Evolutionary conservation across 1,140 invertebrate species (phyloP), one percentile per base, ranked within the genome.

Genomic region (Chironomus tepperi): DNA sequence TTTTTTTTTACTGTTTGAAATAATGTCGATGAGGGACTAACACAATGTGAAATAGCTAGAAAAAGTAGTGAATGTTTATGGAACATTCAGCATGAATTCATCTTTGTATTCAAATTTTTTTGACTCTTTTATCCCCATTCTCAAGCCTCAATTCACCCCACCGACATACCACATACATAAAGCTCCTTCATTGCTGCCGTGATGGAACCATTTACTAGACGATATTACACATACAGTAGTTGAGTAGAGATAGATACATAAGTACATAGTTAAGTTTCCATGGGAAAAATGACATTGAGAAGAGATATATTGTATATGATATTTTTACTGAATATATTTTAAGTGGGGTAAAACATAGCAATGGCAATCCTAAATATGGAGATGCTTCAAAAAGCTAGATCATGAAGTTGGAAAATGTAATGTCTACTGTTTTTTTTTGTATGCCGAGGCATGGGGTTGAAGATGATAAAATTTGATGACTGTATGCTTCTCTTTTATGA

Each of bases 31-130:
- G 47, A n/a, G 47, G 47, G 47, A 57, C 47, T 57, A 57, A 15
- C 43, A 47, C 43, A 47, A n/a, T 57, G 47, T n/a, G 24, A 34
- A 34, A 34, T 34, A 34, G 24, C 24, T 34, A 34, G 24, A 34
- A 34, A 34, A 34, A 34, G 24, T 34, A 10, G 43, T 47, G 43
- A 10, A 15, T 57, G 47, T 57, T 57, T 57, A 57, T 57, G 47
- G 47, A 57, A 57, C 12, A 57, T 12, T 34, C 24, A 34, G 24
- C 24, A 34, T 34, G n/a, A n/a, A 57, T 57, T 57, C 47, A 57
- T 57, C 47, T 57, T 57, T 57, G 47, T 57, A 57, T 57, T 57
- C 47, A 57, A 57, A 57, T 57, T 57, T 57, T 57, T 57, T 43
- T 43, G 42, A 2, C 47, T 57, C 47, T 57, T n/a, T 34, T 34